Evolutionary conservation across 2,797 vertebrate species (phyloP).

Genomic region (Peromyscus eremicus): DNA sequence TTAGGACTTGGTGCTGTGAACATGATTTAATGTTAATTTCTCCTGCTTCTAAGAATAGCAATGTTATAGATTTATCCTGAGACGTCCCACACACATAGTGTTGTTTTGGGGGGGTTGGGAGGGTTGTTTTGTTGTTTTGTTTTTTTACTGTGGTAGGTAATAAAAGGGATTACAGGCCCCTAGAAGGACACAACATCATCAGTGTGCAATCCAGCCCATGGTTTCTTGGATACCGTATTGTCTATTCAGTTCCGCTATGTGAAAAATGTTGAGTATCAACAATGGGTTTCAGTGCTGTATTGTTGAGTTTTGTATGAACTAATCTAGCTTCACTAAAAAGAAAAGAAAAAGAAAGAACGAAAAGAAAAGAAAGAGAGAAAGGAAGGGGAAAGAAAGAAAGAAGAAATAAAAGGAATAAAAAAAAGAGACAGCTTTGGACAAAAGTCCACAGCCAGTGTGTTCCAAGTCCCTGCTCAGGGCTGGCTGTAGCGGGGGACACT

Average conservation of each 20-base stretch:
- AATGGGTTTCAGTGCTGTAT: constrained; percentile 99
- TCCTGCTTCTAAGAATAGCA: constrained; percentile 87
- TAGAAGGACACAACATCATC: constrained; percentile 97
- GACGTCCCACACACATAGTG: constrained; percentile 72
- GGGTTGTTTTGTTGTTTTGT: constrained; percentile 78
- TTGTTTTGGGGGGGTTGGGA: constrained; percentile 81
- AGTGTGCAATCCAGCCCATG: constrained; percentile 98
- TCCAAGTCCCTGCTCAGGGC: constrained; percentile 95
- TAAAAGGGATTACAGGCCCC: constrained; percentile 98
- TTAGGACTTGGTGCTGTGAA: constrained; percentile 80
- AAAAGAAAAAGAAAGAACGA: constrained; percentile 88
- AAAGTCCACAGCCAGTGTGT: constrained; percentile 99
- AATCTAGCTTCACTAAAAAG: constrained; percentile 98
- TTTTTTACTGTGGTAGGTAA: constrained; percentile 90
- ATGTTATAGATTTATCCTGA: constrained; percentile 91
- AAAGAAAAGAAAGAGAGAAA: constrained; percentile 83
- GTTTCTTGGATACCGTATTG: constrained; percentile 99
- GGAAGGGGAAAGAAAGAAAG: constrained; percentile 88
- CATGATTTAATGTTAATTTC: constrained; percentile 86
- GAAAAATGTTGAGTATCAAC: constrained; percentile 99
- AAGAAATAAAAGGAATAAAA: constrained; percentile 87
- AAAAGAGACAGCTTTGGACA: constrained; percentile 98
- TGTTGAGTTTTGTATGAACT: constrained; percentile 99
- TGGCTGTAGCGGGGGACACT: constrained; percentile 94
- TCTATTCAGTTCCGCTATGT: constrained; percentile 99